phyloP scores from a whole-genome alignment of 2,113 vertebrate species.

The Macquaria australasica region DNA sequence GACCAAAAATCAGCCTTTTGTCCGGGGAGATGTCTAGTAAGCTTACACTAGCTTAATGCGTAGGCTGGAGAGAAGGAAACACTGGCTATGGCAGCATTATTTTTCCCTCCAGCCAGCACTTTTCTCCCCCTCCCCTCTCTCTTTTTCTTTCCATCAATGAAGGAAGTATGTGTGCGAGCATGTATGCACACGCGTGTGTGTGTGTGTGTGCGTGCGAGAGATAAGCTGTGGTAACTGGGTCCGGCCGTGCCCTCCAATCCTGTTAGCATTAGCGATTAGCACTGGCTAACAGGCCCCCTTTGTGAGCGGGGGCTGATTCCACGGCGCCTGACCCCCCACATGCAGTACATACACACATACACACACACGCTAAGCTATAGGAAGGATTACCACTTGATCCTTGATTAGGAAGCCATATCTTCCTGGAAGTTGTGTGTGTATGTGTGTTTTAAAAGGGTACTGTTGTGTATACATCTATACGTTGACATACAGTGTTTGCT shows the following conservation, averaged over 20 bases:
- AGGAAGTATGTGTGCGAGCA: constrained; percentile 41
- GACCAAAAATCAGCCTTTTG: constrained; percentile 62
- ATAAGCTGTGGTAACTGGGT: constrained; percentile 74
- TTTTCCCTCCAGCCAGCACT: constrained; percentile 75
- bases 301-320: constrained; percentile 71
- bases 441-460: constrained; percentile 36
- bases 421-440: constrained; percentile 49
- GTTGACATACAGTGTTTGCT: not conserved
- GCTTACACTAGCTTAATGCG: constrained; percentile 70
- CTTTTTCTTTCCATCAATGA: constrained; percentile 59
- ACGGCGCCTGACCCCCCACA: constrained; percentile 64
- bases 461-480: constrained; percentile 30
- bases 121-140: constrained; percentile 37
- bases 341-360: constrained; percentile 31
- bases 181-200: not conserved
- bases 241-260: constrained; percentile 74
- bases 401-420: constrained; percentile 74
- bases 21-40: constrained; percentile 59
- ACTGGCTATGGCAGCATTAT: constrained; percentile 72
- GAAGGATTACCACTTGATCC: constrained; percentile 79
- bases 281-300: constrained; percentile 73
- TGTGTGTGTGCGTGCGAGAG: constrained; percentile 34
- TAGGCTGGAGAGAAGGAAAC: constrained; percentile 71
- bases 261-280: constrained; percentile 81
- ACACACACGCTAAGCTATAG: constrained; percentile 60